Evolutionary conservation across 2,888 invertebrate genomes (phyloP), one percentile per base, ranked within the genome.

Genomic region (Hemithea aestivaria): DNA sequence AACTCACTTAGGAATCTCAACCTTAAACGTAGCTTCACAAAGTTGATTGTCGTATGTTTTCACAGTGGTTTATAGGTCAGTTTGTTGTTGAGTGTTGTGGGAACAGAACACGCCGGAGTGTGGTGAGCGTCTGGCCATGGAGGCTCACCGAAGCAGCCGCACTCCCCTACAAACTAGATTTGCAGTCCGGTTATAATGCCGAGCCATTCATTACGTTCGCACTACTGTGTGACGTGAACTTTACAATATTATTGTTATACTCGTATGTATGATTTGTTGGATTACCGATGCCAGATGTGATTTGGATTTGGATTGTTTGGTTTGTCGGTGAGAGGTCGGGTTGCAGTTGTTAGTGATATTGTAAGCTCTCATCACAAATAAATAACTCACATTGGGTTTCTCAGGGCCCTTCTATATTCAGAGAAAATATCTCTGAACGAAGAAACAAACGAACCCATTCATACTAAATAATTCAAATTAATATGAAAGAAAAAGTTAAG

Each of bases 71-170:
- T 36, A 7, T 73, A 54, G 22, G 54, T 35, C 54, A 52, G 71
- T 70, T 54, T 48, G 35, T 25, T 39, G 32, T 35, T 59, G 45
- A 37, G 33, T 22, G 40, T 51, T 53, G 57, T 55, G 70, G 75
- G 62, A 67, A 66, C 66, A 62, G 74, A 75, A 78, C 76, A 80
- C 77, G 73, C 76, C 76, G 68, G 67, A 76, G 85, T 87, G 87
- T 75, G 87, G 87, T 87, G 73, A 85, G 67, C 71, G 83, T 75
- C 80, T 85, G 85, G 87, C 83, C 87, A 81, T 81, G 76, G 79
- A 87, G 87, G 87, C 85, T 77, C 80, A 82, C 87, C 87, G 68
- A 80, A 82, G 83, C 83, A 75, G 71, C 87, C 87, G 63, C 87
- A 82, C 80, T 79, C 83, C 85, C 85, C 84, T 79, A 63, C 68